Conservation (phyloP, 1,140 invertebrate genomes). For the Drosophila lowei region DNA sequence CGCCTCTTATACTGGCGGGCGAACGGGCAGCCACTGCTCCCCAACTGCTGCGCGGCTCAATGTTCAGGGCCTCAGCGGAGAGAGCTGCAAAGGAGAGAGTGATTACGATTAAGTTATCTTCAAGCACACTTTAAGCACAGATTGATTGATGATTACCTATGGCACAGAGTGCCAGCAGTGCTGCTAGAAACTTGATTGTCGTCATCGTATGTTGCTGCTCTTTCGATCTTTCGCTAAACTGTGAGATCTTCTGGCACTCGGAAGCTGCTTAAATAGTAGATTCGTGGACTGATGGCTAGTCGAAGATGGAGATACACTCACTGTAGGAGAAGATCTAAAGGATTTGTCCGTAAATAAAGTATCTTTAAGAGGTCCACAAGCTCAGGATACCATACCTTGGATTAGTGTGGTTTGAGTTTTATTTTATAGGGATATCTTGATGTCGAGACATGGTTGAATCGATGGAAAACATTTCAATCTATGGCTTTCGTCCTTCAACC, state of each 20-base stretch:
- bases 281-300: not conserved
- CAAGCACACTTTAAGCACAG: not conserved
- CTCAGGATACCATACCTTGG: too few species aligned
- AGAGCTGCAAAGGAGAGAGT: slow-evolving; percentile 25
- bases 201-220: slow-evolving; percentile 34
- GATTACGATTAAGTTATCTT: not conserved
- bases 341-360: too few species aligned
- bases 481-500: too few species aligned
- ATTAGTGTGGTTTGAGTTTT: too few species aligned
- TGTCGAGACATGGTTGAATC: too few species aligned
- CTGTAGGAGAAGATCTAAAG: too few species aligned
- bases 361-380: too few species aligned
- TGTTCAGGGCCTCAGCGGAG: slow-evolving; percentile 45
- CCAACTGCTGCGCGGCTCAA: slow-evolving; percentile 78
- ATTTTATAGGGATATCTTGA: too few species aligned
- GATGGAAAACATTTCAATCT: too few species aligned
- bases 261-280: slow-evolving; percentile 59
- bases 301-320: not conserved
- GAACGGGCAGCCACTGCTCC: slow-evolving; percentile 69
- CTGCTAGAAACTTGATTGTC: slow-evolving; percentile 40
- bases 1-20: slow-evolving; percentile 63
- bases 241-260: slow-evolving; percentile 5
- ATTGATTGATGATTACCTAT: slow-evolving; percentile 60
- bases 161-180: slow-evolving; percentile 35
- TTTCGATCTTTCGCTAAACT: not conserved